Evolutionary conservation across 2,888 invertebrate species (phyloP).

Genomic region (Oegoconia quadripuncta): DNA sequence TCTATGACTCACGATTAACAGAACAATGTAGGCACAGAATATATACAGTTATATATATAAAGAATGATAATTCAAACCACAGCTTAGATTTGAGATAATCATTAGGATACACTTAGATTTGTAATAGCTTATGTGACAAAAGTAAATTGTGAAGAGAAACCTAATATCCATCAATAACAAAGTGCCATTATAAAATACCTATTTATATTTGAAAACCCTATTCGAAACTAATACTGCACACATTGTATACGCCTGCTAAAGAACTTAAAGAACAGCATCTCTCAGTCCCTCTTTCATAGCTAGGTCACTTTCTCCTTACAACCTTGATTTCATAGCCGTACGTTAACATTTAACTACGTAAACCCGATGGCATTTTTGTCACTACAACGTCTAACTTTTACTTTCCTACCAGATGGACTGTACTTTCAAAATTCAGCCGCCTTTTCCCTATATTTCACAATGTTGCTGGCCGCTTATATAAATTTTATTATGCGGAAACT

Average conservation of each 20-base stretch:
- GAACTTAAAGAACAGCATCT: constrained; percentile 29
- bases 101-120: too few relatives aligned
- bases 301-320: constrained; percentile 72
- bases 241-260: constrained; percentile 30
- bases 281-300: constrained; percentile 36
- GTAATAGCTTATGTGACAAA: too few relatives aligned
- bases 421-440: constrained; percentile 29
- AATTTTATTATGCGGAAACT: constrained; percentile 35
- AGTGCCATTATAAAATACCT: too few relatives aligned
- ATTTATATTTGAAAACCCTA: too few relatives aligned
- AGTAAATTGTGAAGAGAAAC: too few relatives aligned
- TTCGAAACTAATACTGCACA: constrained; percentile 20
- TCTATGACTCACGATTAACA: too few relatives aligned
- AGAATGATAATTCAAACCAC: too few relatives aligned
- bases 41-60: too few relatives aligned
- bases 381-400: constrained; percentile 62
- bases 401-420: constrained; percentile 45
- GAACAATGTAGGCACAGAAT: too few relatives aligned
- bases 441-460: constrained; percentile 37
- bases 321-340: constrained; percentile 71
- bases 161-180: too few relatives aligned
- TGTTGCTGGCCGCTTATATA: constrained; percentile 30
- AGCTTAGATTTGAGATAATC: too few relatives aligned
- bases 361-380: constrained; percentile 60
- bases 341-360: constrained; percentile 46